Base-by-base conservation (phyloP, 2,888 invertebrate genomes). In the Mamestra brassicae region DNA sequence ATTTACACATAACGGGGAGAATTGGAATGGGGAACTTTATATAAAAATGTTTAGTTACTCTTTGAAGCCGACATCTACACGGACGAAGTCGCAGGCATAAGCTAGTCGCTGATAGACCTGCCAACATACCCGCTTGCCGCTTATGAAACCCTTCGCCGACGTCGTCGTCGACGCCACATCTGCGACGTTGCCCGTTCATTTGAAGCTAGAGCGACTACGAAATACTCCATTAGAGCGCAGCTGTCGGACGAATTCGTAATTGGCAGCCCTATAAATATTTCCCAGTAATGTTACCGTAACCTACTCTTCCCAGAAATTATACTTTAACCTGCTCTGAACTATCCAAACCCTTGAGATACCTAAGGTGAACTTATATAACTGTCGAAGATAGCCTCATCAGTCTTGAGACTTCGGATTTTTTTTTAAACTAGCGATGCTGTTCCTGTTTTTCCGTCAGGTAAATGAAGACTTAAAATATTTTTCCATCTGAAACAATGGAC, bases 201-300 rank as follows among this genome's bases (percentile, higher is more conserved):
- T 95, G 91, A 93, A 94, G 93, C 94, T 93, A 94, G 93, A 94
- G 90, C 92, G 94, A 93, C 92, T 94, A 93, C 94, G 90, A 92
- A 94, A 94, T 94, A 93, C 94, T 94, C 93, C 91, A 93, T 95
- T 93, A 93, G 91, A 93, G 88, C 92, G 87, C 95, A 95, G 94
- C 93, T 94, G 95, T 91, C 89, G 89, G 89, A 87, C 90, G 91
- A 93, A 94, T 93, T 92, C 87, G 92, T 94, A 94, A 94, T 94
- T 93, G 92, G 93, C 89, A 89, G 83, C 85, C 90, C 91, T 90
- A 92, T 93, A 93, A 93, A 94, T 93, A 94, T 92, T 91, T 92
- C 88, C 87, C 84, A 77, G 83, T 82, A 88, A 87, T 89, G 82
- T 85, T 85, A 89, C 84, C 81, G 77, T 36, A 85, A 84, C 85